Conservation (phyloP, 2,888 invertebrate genomes). For the Calliphora vomitoria region DNA sequence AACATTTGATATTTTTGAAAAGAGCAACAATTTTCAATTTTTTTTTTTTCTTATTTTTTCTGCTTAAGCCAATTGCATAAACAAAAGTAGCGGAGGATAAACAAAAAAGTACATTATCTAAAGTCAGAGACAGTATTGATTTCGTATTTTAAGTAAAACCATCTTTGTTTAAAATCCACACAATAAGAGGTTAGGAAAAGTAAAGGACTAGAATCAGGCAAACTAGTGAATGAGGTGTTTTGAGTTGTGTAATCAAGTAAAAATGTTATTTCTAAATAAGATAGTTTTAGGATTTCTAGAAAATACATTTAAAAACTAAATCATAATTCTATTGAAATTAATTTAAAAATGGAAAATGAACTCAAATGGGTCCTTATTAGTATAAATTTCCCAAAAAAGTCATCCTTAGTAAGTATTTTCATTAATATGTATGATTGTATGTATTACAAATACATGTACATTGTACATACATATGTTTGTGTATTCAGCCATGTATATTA, state of each 20-base stretch:
- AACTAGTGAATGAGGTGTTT: neutral
- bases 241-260: too few relatives aligned
- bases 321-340: too few relatives aligned
- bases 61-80: neutral
- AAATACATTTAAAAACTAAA: too few relatives aligned
- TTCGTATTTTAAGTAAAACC: neutral
- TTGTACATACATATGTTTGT: too few relatives aligned
- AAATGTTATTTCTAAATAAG: too few relatives aligned
- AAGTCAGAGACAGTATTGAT: constrained; percentile 32
- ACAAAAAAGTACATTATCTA: neutral
- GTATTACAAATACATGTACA: neutral
- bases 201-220: neutral
- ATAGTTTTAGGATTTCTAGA: too few relatives aligned
- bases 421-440: constrained; percentile 1
- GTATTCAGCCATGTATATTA: too few relatives aligned
- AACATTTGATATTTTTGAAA: neutral
- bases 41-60: neutral
- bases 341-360: too few relatives aligned
- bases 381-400: neutral
- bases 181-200: neutral
- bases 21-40: neutral
- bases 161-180: neutral
- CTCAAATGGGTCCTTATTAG: too few relatives aligned
- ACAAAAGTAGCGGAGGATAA: neutral
- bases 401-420: neutral